Evolutionary conservation across 2,797 vertebrate species (phyloP).

Genomic region (Rhodeus uyekii): DNA sequence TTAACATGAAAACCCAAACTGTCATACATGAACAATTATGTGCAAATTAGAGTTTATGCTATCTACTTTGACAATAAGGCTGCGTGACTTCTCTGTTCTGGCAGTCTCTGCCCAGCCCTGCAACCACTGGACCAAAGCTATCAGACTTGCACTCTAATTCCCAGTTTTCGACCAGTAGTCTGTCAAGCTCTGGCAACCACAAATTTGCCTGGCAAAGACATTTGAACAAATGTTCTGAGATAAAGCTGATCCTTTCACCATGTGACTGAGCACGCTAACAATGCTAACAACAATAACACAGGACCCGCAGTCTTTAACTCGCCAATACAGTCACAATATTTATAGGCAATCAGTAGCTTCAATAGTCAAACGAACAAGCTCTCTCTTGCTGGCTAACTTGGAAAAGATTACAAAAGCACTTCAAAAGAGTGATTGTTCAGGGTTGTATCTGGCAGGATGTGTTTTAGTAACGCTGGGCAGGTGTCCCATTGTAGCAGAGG

Average conservation of each 20-base stretch:
- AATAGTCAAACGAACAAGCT: not conserved
- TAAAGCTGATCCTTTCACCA: conserved; percentile 43
- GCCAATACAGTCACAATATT: not conserved
- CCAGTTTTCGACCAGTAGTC: conserved; percentile 13
- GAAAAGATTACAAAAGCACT: conserved; percentile 9
- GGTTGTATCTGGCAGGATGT: not conserved
- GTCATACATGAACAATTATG: not conserved
- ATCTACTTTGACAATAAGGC: not conserved
- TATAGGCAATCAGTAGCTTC: not conserved
- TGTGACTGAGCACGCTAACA: conserved; percentile 35
- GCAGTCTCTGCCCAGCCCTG: not conserved
- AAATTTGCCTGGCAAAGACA: conserved; percentile 43
- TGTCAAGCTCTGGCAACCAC: conserved; percentile 39
- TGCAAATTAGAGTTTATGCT: conserved; percentile 32
- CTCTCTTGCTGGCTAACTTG: not conserved
- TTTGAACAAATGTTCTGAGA: conserved; percentile 36
- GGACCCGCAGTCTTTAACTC: not conserved
- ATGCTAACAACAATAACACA: conserved; percentile 28
- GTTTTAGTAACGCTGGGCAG: not conserved
- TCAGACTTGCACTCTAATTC: conserved; percentile 43
- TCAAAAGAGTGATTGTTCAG: not conserved
- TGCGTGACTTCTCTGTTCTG: not conserved
- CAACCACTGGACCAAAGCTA: conserved; percentile 30
- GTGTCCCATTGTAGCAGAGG: conserved; percentile 11
- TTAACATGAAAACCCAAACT: conserved; percentile 2